Evolutionary conservation across 2,797 vertebrate genomes (phyloP).

Genomic region (Selene dorsalis): DNA sequence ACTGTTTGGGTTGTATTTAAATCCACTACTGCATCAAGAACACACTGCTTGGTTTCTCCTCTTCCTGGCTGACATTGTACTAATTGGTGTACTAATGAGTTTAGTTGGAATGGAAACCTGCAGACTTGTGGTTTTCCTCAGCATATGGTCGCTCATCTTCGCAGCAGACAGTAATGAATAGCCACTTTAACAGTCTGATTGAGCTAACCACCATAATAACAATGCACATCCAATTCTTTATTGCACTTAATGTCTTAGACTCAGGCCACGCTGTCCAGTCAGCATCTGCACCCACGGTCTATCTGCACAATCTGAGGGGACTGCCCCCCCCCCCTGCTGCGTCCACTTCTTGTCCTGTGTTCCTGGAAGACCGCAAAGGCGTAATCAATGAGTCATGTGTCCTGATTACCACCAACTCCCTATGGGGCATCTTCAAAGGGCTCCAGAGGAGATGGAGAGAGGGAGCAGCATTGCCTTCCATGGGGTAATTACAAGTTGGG

Average conservation of each 20-base stretch:
- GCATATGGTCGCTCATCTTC: slow-evolving; percentile 33
- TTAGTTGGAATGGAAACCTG: slow-evolving; percentile 39
- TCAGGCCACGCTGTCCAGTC: slow-evolving; percentile 36
- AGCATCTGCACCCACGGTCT: slow-evolving; percentile 38
- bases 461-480: slow-evolving; percentile 72
- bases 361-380: slow-evolving; percentile 74
- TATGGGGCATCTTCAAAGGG: slow-evolving; percentile 80
- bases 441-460: slow-evolving; percentile 69
- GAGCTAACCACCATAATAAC: slow-evolving; percentile 46
- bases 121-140: slow-evolving; percentile 11
- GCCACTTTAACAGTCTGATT: slow-evolving; percentile 45
- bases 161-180: slow-evolving; percentile 55
- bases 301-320: slow-evolving; percentile 41
- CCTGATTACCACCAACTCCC: slow-evolving; percentile 79
- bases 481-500: slow-evolving; percentile 81
- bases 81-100: slow-evolving; percentile 54
- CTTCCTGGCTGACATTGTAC: slow-evolving; percentile 10
- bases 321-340: slow-evolving; percentile 65
- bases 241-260: slow-evolving; percentile 50
- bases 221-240: slow-evolving; percentile 63
- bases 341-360: slow-evolving; percentile 67
- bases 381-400: slow-evolving; percentile 83
- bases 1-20: slow-evolving; percentile 4
- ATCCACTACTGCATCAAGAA: slow-evolving; percentile 4
- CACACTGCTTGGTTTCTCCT: slow-evolving; percentile 24